These are phyloP conservation scores for Lagocephalus sceleratus DNA, from an alignment of 2,797 vertebrate species.

Conservation along the genomic window DNA sequence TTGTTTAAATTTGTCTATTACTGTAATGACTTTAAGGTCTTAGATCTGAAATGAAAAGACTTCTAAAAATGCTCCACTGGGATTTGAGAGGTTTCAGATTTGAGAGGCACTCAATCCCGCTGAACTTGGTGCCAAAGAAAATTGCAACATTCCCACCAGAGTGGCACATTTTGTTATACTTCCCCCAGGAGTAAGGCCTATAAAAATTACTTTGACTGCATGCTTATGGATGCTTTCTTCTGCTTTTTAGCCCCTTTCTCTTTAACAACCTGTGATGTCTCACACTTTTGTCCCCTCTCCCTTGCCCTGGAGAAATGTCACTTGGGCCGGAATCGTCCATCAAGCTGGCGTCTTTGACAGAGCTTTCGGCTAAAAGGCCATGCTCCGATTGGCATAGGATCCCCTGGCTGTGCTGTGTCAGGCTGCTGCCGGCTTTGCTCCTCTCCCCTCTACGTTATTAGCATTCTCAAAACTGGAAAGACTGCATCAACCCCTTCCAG, in stretches of 20 bases:
- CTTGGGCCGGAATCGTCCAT: slow-evolving; percentile 58
- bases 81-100: background rate
- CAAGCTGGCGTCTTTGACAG: slow-evolving; percentile 76
- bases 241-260: slow-evolving; percentile 39
- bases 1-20: too few species aligned
- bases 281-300: slow-evolving; percentile 36
- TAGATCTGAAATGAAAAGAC: background rate
- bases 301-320: slow-evolving; percentile 72
- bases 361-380: slow-evolving; percentile 70
- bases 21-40: too few species aligned
- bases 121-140: background rate
- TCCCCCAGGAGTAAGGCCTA: slow-evolving; percentile 19
- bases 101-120: too few species aligned
- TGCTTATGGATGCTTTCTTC: slow-evolving; percentile 18
- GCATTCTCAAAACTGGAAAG: slow-evolving; percentile 25
- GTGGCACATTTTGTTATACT: slow-evolving; percentile 4
- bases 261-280: slow-evolving; percentile 50
- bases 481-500: slow-evolving; percentile 18
- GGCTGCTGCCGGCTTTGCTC: slow-evolving; percentile 27
- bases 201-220: slow-evolving; percentile 11
- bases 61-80: background rate
- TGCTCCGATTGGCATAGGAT: slow-evolving; percentile 74
- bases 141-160: background rate
- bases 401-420: slow-evolving; percentile 63
- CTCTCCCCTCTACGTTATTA: slow-evolving; percentile 39